These are phyloP conservation scores for Trypoxylus dichotomus DNA, from an alignment of 1,140 invertebrate genomes.

Conservation along the genomic window DNA sequence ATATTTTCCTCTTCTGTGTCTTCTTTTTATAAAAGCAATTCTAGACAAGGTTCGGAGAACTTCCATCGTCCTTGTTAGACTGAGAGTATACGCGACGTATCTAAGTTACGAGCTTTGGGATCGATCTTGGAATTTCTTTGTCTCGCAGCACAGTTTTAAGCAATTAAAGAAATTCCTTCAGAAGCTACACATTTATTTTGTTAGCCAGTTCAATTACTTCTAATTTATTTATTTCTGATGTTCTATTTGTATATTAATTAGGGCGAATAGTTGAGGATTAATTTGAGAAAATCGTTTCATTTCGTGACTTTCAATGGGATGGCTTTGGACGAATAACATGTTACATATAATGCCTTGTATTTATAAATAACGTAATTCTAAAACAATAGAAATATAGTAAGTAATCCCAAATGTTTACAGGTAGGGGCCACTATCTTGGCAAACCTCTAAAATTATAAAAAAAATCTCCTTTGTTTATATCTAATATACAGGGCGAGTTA, in stretches of 20 bases:
- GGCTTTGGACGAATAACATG: no score
- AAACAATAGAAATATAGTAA: no score
- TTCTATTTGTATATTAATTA: constrained; percentile 17
- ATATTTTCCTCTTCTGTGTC: no score
- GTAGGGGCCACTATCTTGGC: no score
- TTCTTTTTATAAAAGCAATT: not conserved
- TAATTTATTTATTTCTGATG: not conserved
- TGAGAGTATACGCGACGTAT: not conserved
- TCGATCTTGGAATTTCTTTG: constrained; percentile 21
- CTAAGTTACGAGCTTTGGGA: not conserved
- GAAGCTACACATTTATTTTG: constrained; percentile 7
- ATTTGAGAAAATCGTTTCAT: not conserved
- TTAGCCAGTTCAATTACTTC: constrained; percentile 4
- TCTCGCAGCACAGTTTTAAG: constrained; percentile 17
- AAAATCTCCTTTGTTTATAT: no score
- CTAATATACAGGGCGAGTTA: no score
- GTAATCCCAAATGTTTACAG: no score
- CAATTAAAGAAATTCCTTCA: constrained; percentile 12
- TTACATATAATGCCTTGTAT: no score
- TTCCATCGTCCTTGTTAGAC: not conserved
- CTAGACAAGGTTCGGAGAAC: not conserved
- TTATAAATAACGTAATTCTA: no score
- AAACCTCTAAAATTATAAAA: no score
- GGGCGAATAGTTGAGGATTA: not conserved
- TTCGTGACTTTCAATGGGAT: not conserved